These are phyloP conservation scores for Camponotus pennsylvanicus DNA, from an alignment of 1,140 invertebrate genomes.

Conservation along the genomic window DNA sequence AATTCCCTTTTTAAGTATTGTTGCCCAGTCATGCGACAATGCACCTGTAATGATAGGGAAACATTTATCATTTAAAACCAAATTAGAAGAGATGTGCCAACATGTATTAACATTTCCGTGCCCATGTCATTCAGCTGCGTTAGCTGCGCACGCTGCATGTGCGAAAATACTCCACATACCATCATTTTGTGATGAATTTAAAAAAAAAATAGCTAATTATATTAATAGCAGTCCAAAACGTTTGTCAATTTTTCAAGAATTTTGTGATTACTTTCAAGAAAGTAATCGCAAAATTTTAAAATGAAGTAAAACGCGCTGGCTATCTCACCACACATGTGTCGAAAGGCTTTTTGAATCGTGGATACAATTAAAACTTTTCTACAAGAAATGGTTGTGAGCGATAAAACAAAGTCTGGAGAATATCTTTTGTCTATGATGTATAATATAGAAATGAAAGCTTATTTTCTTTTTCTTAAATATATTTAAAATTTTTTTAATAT, in stretches of 20 bases:
- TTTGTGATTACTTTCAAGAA: no score
- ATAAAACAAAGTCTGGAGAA: background rate
- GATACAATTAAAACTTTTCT: background rate
- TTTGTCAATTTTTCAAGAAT: no score
- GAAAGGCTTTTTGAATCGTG: background rate
- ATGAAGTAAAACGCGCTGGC: no score
- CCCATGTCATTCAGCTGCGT: no score
- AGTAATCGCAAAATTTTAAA: no score
- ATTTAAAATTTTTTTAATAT: background rate
- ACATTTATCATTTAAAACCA: background rate
- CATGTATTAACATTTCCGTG: no score
- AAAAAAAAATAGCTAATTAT: no score
- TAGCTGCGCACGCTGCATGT: no score
- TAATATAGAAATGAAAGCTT: constrained; percentile 1
- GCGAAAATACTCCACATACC: background rate
- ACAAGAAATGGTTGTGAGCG: background rate
- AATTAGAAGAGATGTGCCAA: background rate
- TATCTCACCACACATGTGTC: background rate
- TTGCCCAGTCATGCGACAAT: background rate
- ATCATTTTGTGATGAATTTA: background rate
- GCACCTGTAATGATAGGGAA: background rate
- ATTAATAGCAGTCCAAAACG: no score
- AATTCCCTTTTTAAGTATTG: background rate
- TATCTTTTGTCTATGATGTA: background rate
- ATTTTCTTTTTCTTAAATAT: background rate